phyloP scores from a whole-genome alignment of 2,113 vertebrate genomes.

The Hippopotamus amphibius region DNA sequence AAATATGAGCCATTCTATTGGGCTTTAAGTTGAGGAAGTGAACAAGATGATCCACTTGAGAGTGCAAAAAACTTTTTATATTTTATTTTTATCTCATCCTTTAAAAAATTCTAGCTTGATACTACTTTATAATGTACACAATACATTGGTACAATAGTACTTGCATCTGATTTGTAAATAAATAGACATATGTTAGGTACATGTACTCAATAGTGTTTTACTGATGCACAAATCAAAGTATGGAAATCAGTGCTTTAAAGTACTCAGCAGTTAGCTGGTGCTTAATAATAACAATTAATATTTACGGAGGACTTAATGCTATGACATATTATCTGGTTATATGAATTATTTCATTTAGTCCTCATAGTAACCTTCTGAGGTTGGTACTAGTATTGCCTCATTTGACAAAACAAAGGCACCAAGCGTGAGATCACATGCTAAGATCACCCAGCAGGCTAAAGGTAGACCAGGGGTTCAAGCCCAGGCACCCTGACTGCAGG shows the following conservation, averaged over 20 bases:
- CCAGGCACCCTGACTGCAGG: background rate
- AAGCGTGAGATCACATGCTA: background rate
- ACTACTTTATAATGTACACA: background rate
- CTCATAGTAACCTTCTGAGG: background rate
- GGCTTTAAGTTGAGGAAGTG: background rate
- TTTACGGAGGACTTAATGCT: background rate
- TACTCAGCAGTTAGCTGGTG: background rate
- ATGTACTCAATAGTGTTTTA: background rate
- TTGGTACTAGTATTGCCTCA: background rate
- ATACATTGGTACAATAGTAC: background rate
- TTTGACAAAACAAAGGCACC: background rate
- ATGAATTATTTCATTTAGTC: background rate
- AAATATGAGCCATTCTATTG: background rate
- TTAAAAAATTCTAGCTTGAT: conserved; percentile 43
- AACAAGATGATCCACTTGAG: background rate
- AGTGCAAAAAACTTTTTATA: background rate
- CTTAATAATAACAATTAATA: background rate
- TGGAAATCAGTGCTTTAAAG: background rate
- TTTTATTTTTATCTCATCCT: background rate
- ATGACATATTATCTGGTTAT: background rate
- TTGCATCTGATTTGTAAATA: background rate
- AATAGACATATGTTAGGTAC: background rate
- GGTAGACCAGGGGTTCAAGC: background rate
- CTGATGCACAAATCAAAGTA: background rate
- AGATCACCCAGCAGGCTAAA: background rate